Percentiles rank a stretch among this genome's conserved stretches.
These are phyloP conservation scores for Spilogale gracilis DNA, from an alignment of 2,113 vertebrate genomes.

Conservation along the genomic window DNA sequence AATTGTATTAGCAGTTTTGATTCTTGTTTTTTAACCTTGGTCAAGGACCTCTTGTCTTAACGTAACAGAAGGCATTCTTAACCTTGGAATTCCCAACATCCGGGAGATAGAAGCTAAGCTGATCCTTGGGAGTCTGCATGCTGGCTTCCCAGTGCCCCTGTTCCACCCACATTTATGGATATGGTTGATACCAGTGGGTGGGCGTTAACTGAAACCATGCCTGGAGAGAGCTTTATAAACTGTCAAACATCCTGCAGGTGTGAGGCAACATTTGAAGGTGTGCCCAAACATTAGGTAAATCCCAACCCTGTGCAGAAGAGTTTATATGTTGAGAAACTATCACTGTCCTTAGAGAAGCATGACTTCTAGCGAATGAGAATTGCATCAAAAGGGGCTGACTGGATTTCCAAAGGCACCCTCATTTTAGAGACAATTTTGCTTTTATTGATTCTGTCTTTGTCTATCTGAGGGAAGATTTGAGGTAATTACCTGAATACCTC, in stretches of 20 bases:
- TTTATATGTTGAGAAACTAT: not conserved
- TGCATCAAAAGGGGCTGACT: no score
- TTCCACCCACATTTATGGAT: not conserved
- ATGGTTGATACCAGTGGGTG: not conserved
- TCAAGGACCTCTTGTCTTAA: not conserved
- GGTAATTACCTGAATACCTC: not conserved
- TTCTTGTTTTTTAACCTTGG: not conserved
- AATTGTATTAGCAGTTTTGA: not conserved
- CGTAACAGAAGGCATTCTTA: not conserved
- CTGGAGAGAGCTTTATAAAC: not conserved
- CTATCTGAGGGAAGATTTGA: not conserved
- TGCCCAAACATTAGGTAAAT: not conserved
- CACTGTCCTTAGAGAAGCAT: not conserved
- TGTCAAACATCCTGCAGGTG: no score
- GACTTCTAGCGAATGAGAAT: not conserved
- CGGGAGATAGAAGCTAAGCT: not conserved
- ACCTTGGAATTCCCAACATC: not conserved
- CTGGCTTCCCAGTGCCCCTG: not conserved
- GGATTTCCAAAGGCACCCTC: not conserved
- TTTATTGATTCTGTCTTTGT: not conserved
- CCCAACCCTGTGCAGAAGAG: not conserved
- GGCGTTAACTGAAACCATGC: not conserved
- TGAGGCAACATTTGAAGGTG: not conserved
- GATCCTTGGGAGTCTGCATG: fast-evolving
- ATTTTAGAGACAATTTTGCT: not conserved